phyloP scores from a whole-genome alignment of 2,113 vertebrate genomes.

The Phrynocephalus versicolor region DNA sequence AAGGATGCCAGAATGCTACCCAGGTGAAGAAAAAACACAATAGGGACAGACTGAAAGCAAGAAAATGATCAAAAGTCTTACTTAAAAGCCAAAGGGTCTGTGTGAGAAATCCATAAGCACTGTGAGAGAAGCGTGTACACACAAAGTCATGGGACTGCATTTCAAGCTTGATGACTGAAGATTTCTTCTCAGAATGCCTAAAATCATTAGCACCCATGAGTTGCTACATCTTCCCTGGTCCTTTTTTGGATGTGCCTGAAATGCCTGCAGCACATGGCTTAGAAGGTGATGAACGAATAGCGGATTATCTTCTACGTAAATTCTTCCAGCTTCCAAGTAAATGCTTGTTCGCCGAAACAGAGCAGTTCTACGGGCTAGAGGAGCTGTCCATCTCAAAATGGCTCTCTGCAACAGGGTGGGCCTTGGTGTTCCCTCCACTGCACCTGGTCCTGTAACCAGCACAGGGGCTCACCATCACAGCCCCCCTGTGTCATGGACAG shows the following conservation, averaged over 20 bases:
- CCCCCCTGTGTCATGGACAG: conserved; percentile 68
- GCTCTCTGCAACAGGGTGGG: conserved; percentile 66
- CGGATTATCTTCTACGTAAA: conserved; percentile 71
- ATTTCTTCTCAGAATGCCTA: conserved; percentile 62
- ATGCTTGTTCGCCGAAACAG: conserved; percentile 64
- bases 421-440: conserved; percentile 58
- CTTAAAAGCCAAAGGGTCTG: conserved; percentile 72
- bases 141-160: conserved; percentile 67
- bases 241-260: conserved; percentile 72
- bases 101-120: conserved; percentile 69
- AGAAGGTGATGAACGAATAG: conserved; percentile 71
- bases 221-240: conserved; percentile 70
- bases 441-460: conserved; percentile 73
- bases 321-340: conserved; percentile 76
- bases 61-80: conserved; percentile 72
- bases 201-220: conserved; percentile 67
- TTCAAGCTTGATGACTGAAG: conserved; percentile 66
- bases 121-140: conserved; percentile 53
- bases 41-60: conserved; percentile 71
- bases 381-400: conserved; percentile 73
- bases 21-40: conserved; percentile 69
- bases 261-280: conserved; percentile 76
- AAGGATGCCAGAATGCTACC: conserved; percentile 65
- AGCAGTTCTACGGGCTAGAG: conserved; percentile 77
- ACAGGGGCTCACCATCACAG: conserved; percentile 67